phyloP scores from a whole-genome alignment of 2,113 vertebrate genomes.

The Pholis gunnellus region DNA sequence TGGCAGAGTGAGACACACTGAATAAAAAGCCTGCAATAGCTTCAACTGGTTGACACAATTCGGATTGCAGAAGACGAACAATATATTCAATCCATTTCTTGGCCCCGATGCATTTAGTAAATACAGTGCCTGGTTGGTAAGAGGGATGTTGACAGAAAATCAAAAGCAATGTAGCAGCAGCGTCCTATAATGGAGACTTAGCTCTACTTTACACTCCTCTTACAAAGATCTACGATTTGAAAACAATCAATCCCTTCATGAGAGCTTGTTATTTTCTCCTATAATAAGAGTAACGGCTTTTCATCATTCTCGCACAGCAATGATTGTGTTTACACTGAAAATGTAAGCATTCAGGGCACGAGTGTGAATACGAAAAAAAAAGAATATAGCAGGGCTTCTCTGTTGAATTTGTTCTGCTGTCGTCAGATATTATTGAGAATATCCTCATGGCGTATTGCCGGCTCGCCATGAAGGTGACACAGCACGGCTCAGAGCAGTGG shows the following conservation, averaged over 20 bases:
- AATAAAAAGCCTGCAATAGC: constrained; percentile 72
- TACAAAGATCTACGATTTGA: constrained; percentile 84
- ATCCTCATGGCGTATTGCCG: constrained; percentile 44
- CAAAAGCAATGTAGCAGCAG: constrained; percentile 81
- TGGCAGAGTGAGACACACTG: constrained; percentile 68
- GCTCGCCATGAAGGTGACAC: constrained; percentile 61
- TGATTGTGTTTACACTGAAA: constrained; percentile 77
- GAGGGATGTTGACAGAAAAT: constrained; percentile 87
- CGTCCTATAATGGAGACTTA: constrained; percentile 85
- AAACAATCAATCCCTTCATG: constrained; percentile 86
- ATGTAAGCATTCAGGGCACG: constrained; percentile 70
- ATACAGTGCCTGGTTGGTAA: constrained; percentile 80
- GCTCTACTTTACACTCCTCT: constrained; percentile 85
- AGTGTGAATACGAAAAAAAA: constrained; percentile 53
- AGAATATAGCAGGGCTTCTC: constrained; percentile 45
- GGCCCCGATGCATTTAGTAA: constrained; percentile 80
- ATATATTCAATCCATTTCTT: constrained; percentile 80
- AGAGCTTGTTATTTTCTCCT: constrained; percentile 84
- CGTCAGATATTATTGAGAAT: constrained; percentile 64
- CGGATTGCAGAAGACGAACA: constrained; percentile 77
- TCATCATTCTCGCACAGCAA: constrained; percentile 73
- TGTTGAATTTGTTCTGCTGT: constrained; percentile 57
- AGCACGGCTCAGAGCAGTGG: constrained; percentile 40
- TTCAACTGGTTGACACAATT: constrained; percentile 75
- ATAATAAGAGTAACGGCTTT: constrained; percentile 83